Conservation (phyloP, 2,113 vertebrate genomes). For the Eptesicus fuscus region DNA sequence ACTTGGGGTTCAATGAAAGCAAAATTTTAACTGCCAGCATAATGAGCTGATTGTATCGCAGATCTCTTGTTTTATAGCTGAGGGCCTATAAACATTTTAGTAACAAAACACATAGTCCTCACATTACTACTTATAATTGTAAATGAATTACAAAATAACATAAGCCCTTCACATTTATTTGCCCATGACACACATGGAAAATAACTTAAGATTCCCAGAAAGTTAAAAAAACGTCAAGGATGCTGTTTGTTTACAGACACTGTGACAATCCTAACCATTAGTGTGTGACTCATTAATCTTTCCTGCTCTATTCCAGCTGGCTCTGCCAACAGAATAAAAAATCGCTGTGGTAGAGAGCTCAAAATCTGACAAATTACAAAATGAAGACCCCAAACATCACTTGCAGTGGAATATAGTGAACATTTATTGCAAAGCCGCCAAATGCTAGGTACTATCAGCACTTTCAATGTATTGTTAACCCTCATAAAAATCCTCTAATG, state of each 20-base stretch:
- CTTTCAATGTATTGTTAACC: background rate
- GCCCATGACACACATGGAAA: background rate
- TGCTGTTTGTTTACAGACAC: background rate
- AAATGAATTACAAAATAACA: background rate
- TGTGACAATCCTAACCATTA: background rate
- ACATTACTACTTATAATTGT: slow-evolving; percentile 26
- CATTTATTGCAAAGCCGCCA: background rate
- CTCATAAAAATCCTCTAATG: background rate
- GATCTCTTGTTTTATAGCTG: background rate
- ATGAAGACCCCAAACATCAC: background rate
- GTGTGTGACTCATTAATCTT: background rate
- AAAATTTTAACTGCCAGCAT: background rate
- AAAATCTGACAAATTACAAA: slow-evolving; percentile 1
- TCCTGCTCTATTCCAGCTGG: slow-evolving; percentile 22
- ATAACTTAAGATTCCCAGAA: slow-evolving; percentile 13
- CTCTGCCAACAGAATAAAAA: slow-evolving; percentile 13
- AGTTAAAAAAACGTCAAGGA: background rate
- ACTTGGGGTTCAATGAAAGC: background rate
- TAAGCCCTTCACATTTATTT: background rate
- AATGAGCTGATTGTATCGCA: background rate
- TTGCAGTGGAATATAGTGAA: background rate
- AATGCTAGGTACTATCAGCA: background rate
- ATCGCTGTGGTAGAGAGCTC: background rate
- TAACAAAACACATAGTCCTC: slow-evolving; percentile 14
- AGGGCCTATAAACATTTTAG: slow-evolving; percentile 23